Evolutionary conservation across 1,140 invertebrate genomes (phyloP).

Genomic region (Homarus americanus): DNA sequence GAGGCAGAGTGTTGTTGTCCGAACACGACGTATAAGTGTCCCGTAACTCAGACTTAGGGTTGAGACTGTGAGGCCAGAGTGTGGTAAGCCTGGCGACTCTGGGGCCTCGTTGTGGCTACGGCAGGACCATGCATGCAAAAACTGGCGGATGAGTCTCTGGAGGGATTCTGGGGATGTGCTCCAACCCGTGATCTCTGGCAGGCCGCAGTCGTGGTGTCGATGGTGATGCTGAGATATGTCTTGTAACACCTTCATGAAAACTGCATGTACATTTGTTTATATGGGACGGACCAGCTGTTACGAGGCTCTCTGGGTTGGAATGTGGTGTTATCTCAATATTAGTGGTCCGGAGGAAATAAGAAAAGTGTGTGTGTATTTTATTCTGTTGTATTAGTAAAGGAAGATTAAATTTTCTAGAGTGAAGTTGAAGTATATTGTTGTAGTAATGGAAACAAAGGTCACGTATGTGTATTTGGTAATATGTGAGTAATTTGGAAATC

Average conservation of each 20-base stretch:
- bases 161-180: background rate
- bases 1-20: background rate
- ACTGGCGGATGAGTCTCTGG: background rate
- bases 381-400: no score
- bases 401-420: no score
- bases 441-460: no score
- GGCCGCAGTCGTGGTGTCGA: background rate
- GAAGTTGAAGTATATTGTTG: no score
- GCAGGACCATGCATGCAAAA: background rate
- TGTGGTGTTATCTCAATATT: background rate
- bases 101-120: background rate
- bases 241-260: background rate
- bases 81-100: background rate
- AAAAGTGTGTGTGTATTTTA: no score
- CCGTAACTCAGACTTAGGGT: conserved; percentile 45
- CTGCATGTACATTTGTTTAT: background rate
- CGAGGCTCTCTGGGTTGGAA: background rate
- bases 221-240: background rate
- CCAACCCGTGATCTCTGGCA: background rate
- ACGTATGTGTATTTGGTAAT: no score
- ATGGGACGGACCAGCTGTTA: background rate
- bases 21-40: background rate
- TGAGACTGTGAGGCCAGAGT: background rate
- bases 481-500: background rate
- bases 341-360: no score